Evolutionary conservation across 2,797 vertebrate species (phyloP).

Genomic region (Spinibarbus caldwelli): DNA sequence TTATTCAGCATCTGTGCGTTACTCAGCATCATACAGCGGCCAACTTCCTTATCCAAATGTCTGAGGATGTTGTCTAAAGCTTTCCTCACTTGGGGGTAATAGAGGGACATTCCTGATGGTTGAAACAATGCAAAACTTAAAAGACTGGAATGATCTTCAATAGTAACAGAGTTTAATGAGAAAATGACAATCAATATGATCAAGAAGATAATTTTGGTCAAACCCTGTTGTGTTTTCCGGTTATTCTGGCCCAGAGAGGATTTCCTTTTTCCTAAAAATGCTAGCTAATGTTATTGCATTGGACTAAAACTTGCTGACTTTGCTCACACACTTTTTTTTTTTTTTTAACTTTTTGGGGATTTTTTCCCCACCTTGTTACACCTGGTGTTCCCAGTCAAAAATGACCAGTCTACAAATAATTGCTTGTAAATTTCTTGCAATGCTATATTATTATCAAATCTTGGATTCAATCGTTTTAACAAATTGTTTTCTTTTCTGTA

Average conservation of each 20-base stretch:
- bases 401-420: too few species aligned
- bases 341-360: too few species aligned
- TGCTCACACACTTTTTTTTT: too few species aligned
- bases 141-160: not conserved
- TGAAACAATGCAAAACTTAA: constrained; percentile 25
- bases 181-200: not conserved
- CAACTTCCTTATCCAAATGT: constrained; percentile 98
- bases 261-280: not conserved
- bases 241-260: not conserved
- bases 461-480: not conserved
- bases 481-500: not conserved
- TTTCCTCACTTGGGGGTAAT: constrained; percentile 98
- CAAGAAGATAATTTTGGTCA: not conserved
- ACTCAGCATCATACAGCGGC: constrained; percentile 99
- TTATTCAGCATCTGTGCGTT: constrained; percentile 98
- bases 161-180: not conserved
- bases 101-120: constrained; percentile 90
- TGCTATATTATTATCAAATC: not conserved
- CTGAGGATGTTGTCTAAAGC: constrained; percentile 95
- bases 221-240: not conserved
- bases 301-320: not conserved
- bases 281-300: not conserved
- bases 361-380: too few species aligned
- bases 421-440: not conserved
- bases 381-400: not conserved